Evolutionary conservation across 35 echinoderm and acorn worm genomes (phyloP).

Genomic region (Chiridota heheva): DNA sequence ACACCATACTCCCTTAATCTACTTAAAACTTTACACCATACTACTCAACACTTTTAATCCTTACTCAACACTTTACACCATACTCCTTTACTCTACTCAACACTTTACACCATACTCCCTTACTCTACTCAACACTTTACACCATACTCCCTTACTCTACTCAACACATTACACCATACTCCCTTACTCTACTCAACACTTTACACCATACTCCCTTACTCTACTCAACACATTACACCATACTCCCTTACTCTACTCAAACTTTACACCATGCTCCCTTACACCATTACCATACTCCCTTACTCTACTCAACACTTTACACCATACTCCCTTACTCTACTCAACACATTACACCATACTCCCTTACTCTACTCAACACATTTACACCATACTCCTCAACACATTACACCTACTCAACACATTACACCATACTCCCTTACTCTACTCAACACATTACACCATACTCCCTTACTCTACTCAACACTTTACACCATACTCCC

Average conservation of each 20-base stretch:
- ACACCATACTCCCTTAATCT: neutral
- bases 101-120: constrained; percentile 1
- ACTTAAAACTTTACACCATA: constrained; percentile 3
- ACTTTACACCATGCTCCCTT: neutral
- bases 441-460: too few relatives aligned
- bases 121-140: constrained; percentile 3
- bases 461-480: too few relatives aligned
- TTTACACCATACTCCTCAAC: neutral
- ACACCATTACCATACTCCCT: neutral
- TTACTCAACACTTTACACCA: constrained; percentile 11
- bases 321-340: neutral
- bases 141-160: neutral
- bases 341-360: constrained; percentile 7
- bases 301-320: constrained; percentile 32
- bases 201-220: neutral
- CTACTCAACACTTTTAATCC: neutral
- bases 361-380: neutral
- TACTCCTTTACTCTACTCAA: neutral
- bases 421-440: neutral
- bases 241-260: neutral
- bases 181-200: constrained; percentile 25
- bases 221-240: constrained; percentile 3
- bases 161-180: too few relatives aligned
- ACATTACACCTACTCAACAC: constrained; percentile 26
- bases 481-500: neutral